A percentile compares a stretch with the other conserved stretches of the same genome.
phyloP scores from a whole-genome alignment of 1,140 invertebrate species.

The Lysiphlebus fabarum region DNA sequence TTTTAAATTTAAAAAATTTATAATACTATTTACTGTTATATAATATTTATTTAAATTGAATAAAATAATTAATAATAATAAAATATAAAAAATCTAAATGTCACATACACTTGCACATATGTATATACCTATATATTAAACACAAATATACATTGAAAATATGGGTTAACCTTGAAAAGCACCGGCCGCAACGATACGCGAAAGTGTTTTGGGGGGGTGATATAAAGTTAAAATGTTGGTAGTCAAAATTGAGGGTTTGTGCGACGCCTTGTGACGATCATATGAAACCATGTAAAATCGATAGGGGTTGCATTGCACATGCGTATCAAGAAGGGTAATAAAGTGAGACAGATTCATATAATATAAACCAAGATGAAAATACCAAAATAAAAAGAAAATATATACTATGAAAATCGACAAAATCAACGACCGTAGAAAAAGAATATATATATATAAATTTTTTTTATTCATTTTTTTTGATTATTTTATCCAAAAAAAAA shows the following conservation, averaged over 20 bases:
- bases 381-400: too few species aligned
- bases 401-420: too few species aligned
- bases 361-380: background rate
- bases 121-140: too few species aligned
- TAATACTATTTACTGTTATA: too few species aligned
- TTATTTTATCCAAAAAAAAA: slow-evolving; percentile 14
- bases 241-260: slow-evolving; percentile 21
- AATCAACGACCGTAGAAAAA: too few species aligned
- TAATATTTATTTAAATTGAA: too few species aligned
- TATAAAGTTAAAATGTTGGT: slow-evolving; percentile 32
- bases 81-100: background rate
- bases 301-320: slow-evolving; percentile 31
- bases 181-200: slow-evolving; percentile 49
- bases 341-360: slow-evolving; percentile 3
- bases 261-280: slow-evolving; percentile 27
- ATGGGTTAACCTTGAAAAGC: slow-evolving; percentile 53
- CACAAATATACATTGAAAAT: slow-evolving; percentile 32
- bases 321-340: slow-evolving; percentile 7
- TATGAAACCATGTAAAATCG: slow-evolving; percentile 40
- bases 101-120: background rate
- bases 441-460: slow-evolving; percentile 4
- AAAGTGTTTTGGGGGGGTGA: slow-evolving; percentile 48
- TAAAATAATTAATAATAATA: background rate
- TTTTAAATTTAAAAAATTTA: background rate
- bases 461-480: slow-evolving; percentile 1